These are phyloP conservation scores for Sardina pilchardus DNA, from an alignment of 2,113 vertebrate species.

Conservation along the genomic window DNA sequence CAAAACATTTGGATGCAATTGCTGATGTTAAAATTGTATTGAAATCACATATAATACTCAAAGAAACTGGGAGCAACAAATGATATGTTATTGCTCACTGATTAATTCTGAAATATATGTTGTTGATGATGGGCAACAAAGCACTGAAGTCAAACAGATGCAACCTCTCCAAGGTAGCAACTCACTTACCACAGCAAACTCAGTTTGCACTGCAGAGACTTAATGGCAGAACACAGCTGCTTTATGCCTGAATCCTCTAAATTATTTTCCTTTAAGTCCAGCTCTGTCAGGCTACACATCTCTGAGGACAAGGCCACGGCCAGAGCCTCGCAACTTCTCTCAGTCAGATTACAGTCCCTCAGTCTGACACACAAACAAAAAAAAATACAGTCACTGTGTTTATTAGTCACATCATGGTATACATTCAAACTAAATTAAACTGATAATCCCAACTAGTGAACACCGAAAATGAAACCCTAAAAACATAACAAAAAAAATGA, in stretches of 20 bases:
- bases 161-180: no score
- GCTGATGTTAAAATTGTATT: background rate
- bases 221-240: background rate
- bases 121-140: background rate
- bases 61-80: background rate
- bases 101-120: background rate
- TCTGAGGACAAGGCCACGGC: background rate
- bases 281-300: background rate
- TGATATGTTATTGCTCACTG: background rate
- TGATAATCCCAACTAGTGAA: background rate
- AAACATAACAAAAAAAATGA: background rate
- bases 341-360: background rate
- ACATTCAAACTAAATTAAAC: background rate
- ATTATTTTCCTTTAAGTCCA: background rate
- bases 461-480: background rate
- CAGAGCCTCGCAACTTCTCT: background rate
- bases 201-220: background rate
- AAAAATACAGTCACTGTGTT: background rate
- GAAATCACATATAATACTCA: background rate
- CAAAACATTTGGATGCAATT: background rate
- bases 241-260: background rate
- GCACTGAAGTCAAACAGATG: no score
- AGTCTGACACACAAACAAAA: background rate
- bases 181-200: background rate
- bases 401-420: background rate